Evolutionary conservation across 2,113 vertebrate species (phyloP).

Genomic region (Phyllostomus hastatus): DNA sequence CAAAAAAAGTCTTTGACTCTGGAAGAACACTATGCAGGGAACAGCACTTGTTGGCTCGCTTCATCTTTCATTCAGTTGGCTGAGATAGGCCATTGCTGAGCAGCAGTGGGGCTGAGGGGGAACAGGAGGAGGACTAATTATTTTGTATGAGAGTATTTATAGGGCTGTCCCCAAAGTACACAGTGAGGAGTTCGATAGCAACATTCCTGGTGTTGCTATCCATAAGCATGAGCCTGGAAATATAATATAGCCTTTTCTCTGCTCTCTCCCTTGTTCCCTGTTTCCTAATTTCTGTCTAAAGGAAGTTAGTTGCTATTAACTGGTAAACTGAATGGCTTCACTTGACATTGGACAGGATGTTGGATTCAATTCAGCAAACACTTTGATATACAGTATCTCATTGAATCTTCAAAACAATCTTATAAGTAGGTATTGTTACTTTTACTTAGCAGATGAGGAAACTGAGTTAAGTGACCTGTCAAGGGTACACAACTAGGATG

Average conservation of each 20-base stretch:
- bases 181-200: not conserved
- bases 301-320: constrained; percentile 14
- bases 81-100: not conserved
- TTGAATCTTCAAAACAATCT: constrained; percentile 20
- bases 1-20: not conserved
- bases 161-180: not conserved
- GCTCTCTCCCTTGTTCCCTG: constrained; percentile 8
- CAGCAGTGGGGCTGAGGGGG: not conserved
- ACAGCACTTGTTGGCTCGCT: not conserved
- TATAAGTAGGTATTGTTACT: constrained; percentile 6
- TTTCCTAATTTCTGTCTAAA: constrained; percentile 24
- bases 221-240: constrained; percentile 27
- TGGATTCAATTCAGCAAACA: not conserved
- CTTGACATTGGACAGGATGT: constrained; percentile 4
- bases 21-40: not conserved
- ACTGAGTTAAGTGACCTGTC: not conserved
- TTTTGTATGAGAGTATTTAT: not conserved
- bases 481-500: not conserved
- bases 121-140: not conserved
- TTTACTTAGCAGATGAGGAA: not conserved
- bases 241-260: constrained; percentile 1
- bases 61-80: constrained; percentile 14
- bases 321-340: not conserved
- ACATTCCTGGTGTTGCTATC: constrained; percentile 28
- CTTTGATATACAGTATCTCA: not conserved